A percentile compares a stretch with the other conserved stretches of the same genome.
Conservation (phyloP, 2,797 vertebrate species). For the Eulemur coronatus region DNA sequence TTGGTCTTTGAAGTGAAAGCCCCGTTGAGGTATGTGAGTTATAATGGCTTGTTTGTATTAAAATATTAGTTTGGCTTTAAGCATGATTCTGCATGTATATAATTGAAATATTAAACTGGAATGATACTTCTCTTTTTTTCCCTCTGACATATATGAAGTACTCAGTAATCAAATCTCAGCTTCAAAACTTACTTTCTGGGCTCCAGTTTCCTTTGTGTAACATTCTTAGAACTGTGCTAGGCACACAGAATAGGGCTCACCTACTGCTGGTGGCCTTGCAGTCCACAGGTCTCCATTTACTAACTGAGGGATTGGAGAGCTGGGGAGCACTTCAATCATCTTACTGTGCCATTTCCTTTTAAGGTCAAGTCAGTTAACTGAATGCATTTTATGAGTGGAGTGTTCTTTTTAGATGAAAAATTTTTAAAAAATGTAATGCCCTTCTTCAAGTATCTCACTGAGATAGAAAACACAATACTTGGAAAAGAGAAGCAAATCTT, state of each 20-base stretch:
- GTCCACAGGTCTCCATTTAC: background rate
- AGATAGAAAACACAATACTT: background rate
- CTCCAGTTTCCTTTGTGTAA: background rate
- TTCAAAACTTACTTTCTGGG: background rate
- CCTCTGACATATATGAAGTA: background rate
- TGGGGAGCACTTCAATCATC: background rate
- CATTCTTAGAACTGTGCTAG: background rate
- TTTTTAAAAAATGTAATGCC: background rate
- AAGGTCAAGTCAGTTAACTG: background rate
- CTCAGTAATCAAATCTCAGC: background rate
- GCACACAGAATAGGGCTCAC: background rate
- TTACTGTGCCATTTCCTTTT: background rate
- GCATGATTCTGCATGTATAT: background rate
- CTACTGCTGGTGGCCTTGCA: background rate
- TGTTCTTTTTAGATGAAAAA: background rate
- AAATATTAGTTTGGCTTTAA: constrained; percentile 16
- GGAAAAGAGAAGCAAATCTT: background rate
- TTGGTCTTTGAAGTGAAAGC: background rate
- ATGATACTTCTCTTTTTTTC: background rate
- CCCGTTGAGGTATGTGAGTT: background rate
- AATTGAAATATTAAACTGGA: background rate
- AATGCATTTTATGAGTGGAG: background rate
- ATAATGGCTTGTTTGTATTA: background rate
- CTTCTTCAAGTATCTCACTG: background rate
- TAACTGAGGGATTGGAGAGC: background rate